Base-by-base conservation (phyloP, 2,797 vertebrate species). In the Alcedo quadribrachys region DNA sequence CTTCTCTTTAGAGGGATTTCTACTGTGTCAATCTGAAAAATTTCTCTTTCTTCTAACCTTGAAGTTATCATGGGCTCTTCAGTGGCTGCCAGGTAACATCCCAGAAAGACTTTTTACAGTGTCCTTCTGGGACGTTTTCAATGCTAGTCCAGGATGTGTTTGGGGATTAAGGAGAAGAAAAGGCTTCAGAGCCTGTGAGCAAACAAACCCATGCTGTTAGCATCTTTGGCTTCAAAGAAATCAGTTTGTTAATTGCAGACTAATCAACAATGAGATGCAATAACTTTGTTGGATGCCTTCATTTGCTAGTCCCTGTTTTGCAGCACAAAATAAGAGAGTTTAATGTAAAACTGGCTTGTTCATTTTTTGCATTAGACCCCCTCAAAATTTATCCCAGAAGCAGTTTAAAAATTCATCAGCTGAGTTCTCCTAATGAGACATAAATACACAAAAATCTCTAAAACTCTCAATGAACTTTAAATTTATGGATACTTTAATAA, bases 401-500 rank as follows among this genome's bases (percentile, higher is more conserved):
- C 46, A 77, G 69, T 88, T 92, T 82, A 80, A 66, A 76, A 81
- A 77, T 35, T 61, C 25, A 60, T 60, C 66, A 87, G 15, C 33
- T 65, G 50, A 83, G 88, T 86, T 75, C 55, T 82, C 32, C 40
- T 69, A 75, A 66, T 35, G 50, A 66, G 15, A 40, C 32, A 81
- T 21, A 42, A 88, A 91, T 30, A 5, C 46, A 81, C 17, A 25
- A 71, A 10, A 50, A 1, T 53, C 42, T 86, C 91, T 21, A 70
- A 81, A 93, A 43, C 24, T 66, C 94, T 85, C 22, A 91, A 68
- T 76, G 84, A 93, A 25, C 19, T 61, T 94, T 80, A 46, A 74
- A 94, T 81, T 94, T 89, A 89, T 33, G 71, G 54, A 76, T 80
- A 77, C 69, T 81, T 92, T 80, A 87, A 77, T 91, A 87, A 74